A percentile compares a stretch with the other conserved stretches of the same genome.
These are phyloP conservation scores for Herminia tarsipennalis DNA, from an alignment of 2,888 invertebrate species.

Conservation along the genomic window DNA sequence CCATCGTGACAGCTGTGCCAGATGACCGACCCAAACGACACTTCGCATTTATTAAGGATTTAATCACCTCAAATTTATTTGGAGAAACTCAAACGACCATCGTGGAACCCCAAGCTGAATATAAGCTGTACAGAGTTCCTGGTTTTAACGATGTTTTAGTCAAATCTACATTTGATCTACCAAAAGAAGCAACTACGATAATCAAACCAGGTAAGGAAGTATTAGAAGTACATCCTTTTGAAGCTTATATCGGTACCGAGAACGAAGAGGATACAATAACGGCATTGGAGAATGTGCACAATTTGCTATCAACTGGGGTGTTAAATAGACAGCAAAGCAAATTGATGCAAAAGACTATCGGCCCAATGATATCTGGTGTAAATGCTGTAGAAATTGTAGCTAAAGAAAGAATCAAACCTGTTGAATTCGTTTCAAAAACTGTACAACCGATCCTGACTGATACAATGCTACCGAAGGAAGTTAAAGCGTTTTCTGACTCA, in stretches of 20 bases:
- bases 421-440: background rate
- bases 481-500: background rate
- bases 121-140: slow-evolving; percentile 46
- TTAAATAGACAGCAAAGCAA: slow-evolving; percentile 27
- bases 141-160: slow-evolving; percentile 47
- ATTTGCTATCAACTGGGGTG: slow-evolving; percentile 46
- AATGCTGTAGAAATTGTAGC: background rate
- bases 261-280: slow-evolving; percentile 41
- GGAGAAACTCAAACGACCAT: slow-evolving; percentile 21
- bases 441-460: background rate
- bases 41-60: slow-evolving; percentile 40
- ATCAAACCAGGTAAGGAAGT: slow-evolving; percentile 26
- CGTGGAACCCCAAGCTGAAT: slow-evolving; percentile 18
- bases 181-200: slow-evolving; percentile 15
- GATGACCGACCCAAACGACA: slow-evolving; percentile 43
- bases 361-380: slow-evolving; percentile 19
- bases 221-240: slow-evolving; percentile 41
- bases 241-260: slow-evolving; percentile 38
- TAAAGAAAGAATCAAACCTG: background rate
- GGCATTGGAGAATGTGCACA: slow-evolving; percentile 44
- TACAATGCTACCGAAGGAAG: too few species aligned
- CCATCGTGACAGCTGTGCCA: slow-evolving; percentile 37
- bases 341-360: slow-evolving; percentile 20
- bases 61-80: slow-evolving; percentile 40
- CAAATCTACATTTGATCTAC: slow-evolving; percentile 21